Conservation (phyloP, 2,888 invertebrate genomes). For the Artemia sinica region DNA sequence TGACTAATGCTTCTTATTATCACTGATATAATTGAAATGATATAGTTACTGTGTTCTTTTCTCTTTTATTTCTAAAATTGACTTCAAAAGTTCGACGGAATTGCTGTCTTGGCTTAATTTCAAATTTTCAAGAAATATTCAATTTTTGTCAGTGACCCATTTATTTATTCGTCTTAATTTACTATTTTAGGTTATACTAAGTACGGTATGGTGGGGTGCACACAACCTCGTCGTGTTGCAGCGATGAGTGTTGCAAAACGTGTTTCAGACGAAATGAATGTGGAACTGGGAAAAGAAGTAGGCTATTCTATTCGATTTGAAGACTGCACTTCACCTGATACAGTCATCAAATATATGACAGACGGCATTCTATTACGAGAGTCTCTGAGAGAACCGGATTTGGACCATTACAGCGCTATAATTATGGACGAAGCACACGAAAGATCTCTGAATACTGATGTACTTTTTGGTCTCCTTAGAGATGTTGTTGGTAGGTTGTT, state of each 20-base stretch:
- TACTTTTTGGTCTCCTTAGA: constrained; percentile 81
- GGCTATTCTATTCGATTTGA: constrained; percentile 99
- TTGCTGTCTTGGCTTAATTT: constrained; percentile 11
- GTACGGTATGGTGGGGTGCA: constrained; percentile 89
- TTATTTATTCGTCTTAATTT: neutral
- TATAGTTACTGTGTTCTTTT: no score
- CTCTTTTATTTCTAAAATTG: neutral
- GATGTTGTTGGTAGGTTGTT: constrained; percentile 42
- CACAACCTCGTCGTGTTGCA: constrained; percentile 90
- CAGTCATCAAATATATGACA: constrained; percentile 96
- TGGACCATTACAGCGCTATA: constrained; percentile 90
- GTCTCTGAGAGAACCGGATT: constrained; percentile 82
- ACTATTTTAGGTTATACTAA: constrained; percentile 44
- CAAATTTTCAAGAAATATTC: constrained; percentile 1
- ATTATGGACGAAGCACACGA: constrained; percentile 99
- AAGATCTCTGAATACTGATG: constrained; percentile 90
- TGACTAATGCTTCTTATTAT: no score
- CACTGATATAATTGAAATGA: no score
- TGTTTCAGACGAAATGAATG: constrained; percentile 92
- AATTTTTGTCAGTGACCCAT: neutral
- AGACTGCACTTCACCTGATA: constrained; percentile 87
- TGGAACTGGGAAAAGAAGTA: constrained; percentile 71
- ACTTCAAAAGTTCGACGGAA: neutral
- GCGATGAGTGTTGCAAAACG: constrained; percentile 99
- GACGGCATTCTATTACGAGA: constrained; percentile 94